A percentile compares a stretch with the other conserved stretches of the same genome.
Conservation (phyloP, 2,113 vertebrate species). For the Crocuta crocuta region DNA sequence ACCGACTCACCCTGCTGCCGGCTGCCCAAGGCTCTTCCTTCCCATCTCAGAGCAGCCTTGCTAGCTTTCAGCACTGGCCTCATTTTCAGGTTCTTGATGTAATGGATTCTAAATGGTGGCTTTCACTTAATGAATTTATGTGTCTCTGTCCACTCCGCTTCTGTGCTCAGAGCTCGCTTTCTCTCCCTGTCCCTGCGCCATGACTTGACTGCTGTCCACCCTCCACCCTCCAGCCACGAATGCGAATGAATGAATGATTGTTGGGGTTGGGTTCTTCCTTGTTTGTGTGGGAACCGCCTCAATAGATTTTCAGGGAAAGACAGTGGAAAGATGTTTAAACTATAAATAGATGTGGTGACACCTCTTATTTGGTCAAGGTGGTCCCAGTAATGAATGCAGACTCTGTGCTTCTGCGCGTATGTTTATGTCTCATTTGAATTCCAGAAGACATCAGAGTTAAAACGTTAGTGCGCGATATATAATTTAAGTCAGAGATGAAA, state of each 20-base stretch:
- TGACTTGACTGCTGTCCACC: not conserved
- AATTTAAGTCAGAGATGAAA: constrained; percentile 69
- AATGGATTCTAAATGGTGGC: not conserved
- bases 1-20: not conserved
- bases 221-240: not conserved
- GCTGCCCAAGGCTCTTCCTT: not conserved
- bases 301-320: constrained; percentile 48
- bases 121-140: not conserved
- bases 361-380: constrained; percentile 68
- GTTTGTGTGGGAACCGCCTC: constrained; percentile 35
- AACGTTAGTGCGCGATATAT: not conserved
- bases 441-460: constrained; percentile 52
- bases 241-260: not conserved
- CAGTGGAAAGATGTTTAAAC: constrained; percentile 54
- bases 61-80: not conserved
- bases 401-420: constrained; percentile 46
- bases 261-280: not conserved
- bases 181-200: not conserved
- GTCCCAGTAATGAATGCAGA: constrained; percentile 52
- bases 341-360: constrained; percentile 65
- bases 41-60: not conserved
- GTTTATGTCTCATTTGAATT: constrained; percentile 65
- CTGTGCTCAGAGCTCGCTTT: not conserved
- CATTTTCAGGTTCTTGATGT: constrained; percentile 50
- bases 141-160: not conserved